Base-by-base conservation (phyloP, 64 coral and sea anemone genomes). In the Montipora sp. region DNA sequence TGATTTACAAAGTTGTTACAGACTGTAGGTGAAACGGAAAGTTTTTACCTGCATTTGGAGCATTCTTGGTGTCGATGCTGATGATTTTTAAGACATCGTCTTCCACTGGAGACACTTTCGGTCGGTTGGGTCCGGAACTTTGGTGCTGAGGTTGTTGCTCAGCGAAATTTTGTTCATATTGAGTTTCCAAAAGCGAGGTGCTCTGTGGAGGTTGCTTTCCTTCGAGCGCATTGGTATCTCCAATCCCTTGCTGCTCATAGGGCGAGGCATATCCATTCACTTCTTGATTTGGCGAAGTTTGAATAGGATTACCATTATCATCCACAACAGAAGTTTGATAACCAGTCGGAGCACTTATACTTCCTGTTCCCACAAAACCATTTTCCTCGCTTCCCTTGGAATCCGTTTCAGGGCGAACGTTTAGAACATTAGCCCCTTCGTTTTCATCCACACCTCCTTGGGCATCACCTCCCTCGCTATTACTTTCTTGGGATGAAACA, bases 1-100 rank as follows among this genome's bases (percentile, higher is more conserved):
- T 66, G 61, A 66, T 66, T 4, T 66, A 14, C 15, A 13, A 1
- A 66, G 11, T 66, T 66, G 61, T 4, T 66, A 14, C 16, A 36
- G 36, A 36, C 36, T 36, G 61, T 66, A 15, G 61, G 15, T 10
- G 10, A 55, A 55, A 55, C 5, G 5, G 6, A 9, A 66, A 13
- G 3, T 66, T 9, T 4, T 84, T 85, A 85, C 82, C 82, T 85
- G 82, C 82, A 47, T 7, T 85, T 12, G 82, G 82, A 47, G 61
- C 82, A 50, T 85, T 85, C 47, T 85, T 85, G 47, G 73, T 85
- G 49, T 61, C 65, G 13, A 72, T 51, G 82, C 20, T 71, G 16
- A 85, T 48, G n/a, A 85, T 85, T 63, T 72, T 85, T 45, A 68
- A 71, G 48, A 85, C 44, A 46, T 85, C 65, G 36, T 85, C 65